Percentiles rank a stretch among this genome's conserved stretches.
Conservation (phyloP, 2,888 invertebrate genomes). For the Lasius platythorax region DNA sequence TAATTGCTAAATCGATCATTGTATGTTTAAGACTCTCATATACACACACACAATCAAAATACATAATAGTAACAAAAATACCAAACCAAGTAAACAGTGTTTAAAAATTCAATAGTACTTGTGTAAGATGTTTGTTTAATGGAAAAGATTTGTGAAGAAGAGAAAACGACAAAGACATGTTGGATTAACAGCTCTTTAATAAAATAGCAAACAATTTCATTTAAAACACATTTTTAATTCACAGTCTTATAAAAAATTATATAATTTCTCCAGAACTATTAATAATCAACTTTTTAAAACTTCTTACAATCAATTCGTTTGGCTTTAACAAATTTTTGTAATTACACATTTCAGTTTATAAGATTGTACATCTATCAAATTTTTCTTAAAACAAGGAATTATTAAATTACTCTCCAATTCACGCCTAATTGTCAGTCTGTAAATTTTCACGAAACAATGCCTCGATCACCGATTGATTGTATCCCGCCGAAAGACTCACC, state of each 20-base stretch:
- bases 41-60: not conserved
- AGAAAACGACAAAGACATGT: not conserved
- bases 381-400: not conserved
- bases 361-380: not conserved
- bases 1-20: not conserved
- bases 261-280: not conserved
- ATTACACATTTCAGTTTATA: not conserved
- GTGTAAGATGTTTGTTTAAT: not conserved
- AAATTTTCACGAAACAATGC: not conserved
- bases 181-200: not conserved
- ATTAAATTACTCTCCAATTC: not conserved
- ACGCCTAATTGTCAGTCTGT: not conserved
- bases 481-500: conserved; percentile 11
- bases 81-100: not conserved
- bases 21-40: not conserved
- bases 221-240: not conserved
- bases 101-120: not conserved
- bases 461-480: not conserved
- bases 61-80: not conserved
- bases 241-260: not conserved
- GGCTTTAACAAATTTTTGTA: not conserved
- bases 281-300: not conserved
- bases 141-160: not conserved
- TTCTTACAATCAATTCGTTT: not conserved
- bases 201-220: not conserved